Conservation (phyloP, 2,113 vertebrate genomes). For the Rhombomys opimus region DNA sequence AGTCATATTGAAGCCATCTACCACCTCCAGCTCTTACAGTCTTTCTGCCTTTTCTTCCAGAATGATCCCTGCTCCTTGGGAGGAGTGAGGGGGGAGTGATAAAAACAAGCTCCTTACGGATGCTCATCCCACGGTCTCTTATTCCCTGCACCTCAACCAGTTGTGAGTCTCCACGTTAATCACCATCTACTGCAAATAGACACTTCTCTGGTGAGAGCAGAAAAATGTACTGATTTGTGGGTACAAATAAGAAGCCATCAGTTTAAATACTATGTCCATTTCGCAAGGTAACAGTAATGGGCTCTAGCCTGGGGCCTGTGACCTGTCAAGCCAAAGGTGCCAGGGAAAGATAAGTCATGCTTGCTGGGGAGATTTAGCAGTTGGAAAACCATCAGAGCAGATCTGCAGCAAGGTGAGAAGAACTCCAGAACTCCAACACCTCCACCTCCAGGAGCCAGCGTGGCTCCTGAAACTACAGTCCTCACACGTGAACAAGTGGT, state of each 20-base stretch:
- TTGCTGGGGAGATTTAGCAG: neutral
- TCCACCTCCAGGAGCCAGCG: neutral
- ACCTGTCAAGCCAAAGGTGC: neutral
- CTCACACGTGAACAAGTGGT: no score
- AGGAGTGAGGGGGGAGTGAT: neutral
- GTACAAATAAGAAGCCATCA: neutral
- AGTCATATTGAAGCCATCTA: no score
- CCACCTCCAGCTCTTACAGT: neutral
- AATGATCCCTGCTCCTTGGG: neutral
- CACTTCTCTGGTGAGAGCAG: neutral
- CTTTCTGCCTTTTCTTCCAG: neutral
- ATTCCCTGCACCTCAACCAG: no score
- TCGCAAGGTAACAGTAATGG: neutral
- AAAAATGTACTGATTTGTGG: neutral
- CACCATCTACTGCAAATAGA: neutral
- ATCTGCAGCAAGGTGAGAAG: neutral
- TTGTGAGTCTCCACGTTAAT: neutral
- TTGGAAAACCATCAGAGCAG: neutral
- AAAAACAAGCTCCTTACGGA: neutral
- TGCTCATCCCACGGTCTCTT: neutral
- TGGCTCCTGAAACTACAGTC: no score
- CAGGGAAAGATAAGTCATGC: neutral
- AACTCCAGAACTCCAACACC: no score
- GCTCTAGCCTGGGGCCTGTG: neutral
- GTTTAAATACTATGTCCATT: neutral